Conservation (phyloP, 1,140 invertebrate species). For the Lepidotrigona ventralis region DNA sequence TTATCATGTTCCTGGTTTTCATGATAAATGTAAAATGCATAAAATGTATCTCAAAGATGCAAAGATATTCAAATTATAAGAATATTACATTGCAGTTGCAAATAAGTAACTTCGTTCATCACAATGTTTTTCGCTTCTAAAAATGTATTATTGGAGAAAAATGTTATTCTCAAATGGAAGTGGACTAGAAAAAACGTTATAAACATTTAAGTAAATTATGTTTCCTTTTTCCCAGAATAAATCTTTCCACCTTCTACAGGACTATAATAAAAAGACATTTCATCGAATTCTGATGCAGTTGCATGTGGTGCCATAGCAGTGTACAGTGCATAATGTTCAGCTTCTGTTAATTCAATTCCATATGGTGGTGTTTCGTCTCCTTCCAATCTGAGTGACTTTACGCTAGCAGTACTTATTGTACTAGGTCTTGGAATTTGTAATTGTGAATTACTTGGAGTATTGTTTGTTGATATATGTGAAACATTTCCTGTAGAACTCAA, state of each 20-base stretch:
- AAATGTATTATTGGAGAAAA: constrained; percentile 34
- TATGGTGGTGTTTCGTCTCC: constrained; percentile 73
- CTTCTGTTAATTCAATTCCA: constrained; percentile 86
- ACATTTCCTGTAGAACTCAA: constrained; percentile 26
- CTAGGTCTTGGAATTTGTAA: constrained; percentile 61
- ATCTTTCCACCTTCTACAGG: constrained; percentile 89
- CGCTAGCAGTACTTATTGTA: constrained; percentile 57
- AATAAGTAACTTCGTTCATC: constrained; percentile 12
- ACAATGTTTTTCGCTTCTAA: constrained; percentile 20
- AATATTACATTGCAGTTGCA: background rate
- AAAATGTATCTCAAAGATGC: constrained; percentile 22
- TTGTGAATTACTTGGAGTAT: constrained; percentile 32
- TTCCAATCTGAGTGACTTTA: constrained; percentile 62
- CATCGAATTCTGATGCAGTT: constrained; percentile 92
- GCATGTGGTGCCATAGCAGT: constrained; percentile 91
- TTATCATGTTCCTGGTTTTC: background rate
- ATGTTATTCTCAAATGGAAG: constrained; percentile 50
- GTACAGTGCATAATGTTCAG: constrained; percentile 92
- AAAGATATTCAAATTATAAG: background rate
- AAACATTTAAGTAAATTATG: constrained; percentile 49
- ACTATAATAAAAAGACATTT: constrained; percentile 91
- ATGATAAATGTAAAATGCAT: constrained; percentile 18
- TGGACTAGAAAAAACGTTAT: constrained; percentile 44
- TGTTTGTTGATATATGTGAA: constrained; percentile 46
- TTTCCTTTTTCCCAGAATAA: constrained; percentile 71